phyloP scores from a whole-genome alignment of 2,888 invertebrate genomes.

The Frankliniella fusca region DNA sequence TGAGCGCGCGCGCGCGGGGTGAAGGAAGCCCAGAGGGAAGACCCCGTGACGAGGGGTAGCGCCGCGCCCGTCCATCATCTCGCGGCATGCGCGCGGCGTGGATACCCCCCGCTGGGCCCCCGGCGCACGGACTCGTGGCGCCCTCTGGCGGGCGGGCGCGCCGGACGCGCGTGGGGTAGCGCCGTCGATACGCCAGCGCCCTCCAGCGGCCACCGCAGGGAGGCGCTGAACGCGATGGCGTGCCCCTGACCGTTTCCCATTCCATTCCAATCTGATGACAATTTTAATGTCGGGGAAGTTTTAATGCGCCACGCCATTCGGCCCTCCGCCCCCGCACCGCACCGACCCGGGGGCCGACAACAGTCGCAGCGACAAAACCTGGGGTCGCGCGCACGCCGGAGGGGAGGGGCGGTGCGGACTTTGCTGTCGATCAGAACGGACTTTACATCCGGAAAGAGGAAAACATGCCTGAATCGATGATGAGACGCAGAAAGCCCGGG shows the following conservation, averaged over 20 bases:
- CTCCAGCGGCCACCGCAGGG: neutral
- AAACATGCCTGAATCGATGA: too few species aligned
- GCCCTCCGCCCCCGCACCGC: neutral
- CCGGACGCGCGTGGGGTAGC: neutral
- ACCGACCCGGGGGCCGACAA: neutral
- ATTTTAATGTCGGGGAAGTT: conserved; percentile 15
- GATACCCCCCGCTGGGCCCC: neutral
- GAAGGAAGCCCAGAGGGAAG: neutral
- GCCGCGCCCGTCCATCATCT: neutral
- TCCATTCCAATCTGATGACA: neutral
- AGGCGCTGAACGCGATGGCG: neutral
- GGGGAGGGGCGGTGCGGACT: too few species aligned
- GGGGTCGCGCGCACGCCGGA: too few species aligned
- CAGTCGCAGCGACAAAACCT: too few species aligned
- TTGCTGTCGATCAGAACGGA: too few species aligned
- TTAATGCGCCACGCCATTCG: neutral
- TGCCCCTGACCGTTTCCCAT: neutral
- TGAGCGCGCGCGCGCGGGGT: neutral
- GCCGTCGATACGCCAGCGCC: neutral
- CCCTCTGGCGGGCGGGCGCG: neutral
- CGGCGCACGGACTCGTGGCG: neutral
- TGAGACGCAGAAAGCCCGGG: too few species aligned
- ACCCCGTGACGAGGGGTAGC: neutral
- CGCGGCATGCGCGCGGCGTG: neutral
- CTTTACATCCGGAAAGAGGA: too few species aligned